A percentile compares a stretch with the other conserved stretches of the same genome.
Evolutionary conservation across 2,797 vertebrate species (phyloP).

Genomic region (Catostomus latipinnis): DNA sequence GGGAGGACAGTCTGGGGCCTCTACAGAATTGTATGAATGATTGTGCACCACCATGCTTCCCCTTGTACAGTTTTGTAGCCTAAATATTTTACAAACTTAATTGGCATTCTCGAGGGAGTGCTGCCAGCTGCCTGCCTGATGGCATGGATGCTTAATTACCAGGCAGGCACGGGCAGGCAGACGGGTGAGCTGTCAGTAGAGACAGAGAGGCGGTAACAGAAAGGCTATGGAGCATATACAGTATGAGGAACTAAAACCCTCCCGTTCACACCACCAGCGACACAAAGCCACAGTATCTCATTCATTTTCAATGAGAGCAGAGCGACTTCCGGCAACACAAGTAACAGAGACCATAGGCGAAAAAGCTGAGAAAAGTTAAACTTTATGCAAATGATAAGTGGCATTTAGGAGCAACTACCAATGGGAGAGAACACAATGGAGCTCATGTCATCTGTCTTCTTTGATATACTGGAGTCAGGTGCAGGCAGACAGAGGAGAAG

Average conservation of each 20-base stretch:
- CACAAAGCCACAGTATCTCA: slow-evolving; percentile 8
- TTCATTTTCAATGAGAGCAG: slow-evolving; percentile 33
- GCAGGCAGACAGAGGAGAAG: too few relatives aligned
- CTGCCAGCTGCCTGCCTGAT: slow-evolving; percentile 85
- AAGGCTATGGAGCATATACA: slow-evolving; percentile 50
- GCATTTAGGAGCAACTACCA: too few relatives aligned
- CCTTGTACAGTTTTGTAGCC: slow-evolving; percentile 87
- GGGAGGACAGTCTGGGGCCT: slow-evolving; percentile 71
- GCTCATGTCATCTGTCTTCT: too few relatives aligned
- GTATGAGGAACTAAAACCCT: slow-evolving; percentile 33
- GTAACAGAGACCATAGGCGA: too few relatives aligned
- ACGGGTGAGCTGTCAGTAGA: slow-evolving; percentile 73
- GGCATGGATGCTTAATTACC: slow-evolving; percentile 81
- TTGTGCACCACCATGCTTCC: slow-evolving; percentile 70
- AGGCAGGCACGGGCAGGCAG: slow-evolving; percentile 72
- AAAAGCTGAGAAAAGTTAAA: too few relatives aligned
- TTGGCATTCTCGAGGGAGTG: slow-evolving; percentile 82
- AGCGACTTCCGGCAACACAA: too few relatives aligned
- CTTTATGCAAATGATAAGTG: too few relatives aligned
- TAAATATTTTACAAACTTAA: slow-evolving; percentile 89
- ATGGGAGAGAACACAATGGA: too few relatives aligned
- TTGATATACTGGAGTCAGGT: too few relatives aligned
- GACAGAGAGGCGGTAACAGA: slow-evolving; percentile 62
- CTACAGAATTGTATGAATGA: slow-evolving; percentile 75
- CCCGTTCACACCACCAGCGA: background rate